Percentiles rank a stretch among this genome's conserved stretches.
Conservation (phyloP, 2,888 invertebrate species). For the Pyrochroa serraticornis region DNA sequence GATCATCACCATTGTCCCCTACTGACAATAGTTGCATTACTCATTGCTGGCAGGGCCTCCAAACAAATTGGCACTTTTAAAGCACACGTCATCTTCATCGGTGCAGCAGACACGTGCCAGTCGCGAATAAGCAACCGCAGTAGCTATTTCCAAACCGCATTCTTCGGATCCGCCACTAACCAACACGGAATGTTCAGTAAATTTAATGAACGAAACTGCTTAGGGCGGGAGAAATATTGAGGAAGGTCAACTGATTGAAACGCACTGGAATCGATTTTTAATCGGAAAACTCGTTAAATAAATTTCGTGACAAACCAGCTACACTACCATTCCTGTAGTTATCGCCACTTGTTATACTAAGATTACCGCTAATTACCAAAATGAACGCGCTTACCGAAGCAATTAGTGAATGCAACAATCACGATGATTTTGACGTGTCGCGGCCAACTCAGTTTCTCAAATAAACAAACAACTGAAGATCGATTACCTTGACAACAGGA, state of each 20-base stretch:
- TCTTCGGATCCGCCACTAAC: conserved; percentile 41
- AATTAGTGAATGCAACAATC: background rate
- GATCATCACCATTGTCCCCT: background rate
- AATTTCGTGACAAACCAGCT: too few species aligned
- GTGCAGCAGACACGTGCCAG: conserved; percentile 15
- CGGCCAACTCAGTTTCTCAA: too few species aligned
- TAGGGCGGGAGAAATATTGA: background rate
- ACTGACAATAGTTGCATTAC: too few species aligned
- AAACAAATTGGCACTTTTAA: background rate
- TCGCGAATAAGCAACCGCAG: conserved; percentile 3
- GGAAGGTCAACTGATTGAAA: background rate
- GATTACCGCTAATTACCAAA: too few species aligned
- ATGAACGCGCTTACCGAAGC: too few species aligned
- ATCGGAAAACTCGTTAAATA: too few species aligned
- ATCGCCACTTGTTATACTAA: too few species aligned
- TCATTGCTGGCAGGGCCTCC: background rate
- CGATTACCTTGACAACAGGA: background rate
- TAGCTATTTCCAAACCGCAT: background rate
- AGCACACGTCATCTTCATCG: background rate
- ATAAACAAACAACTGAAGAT: too few species aligned
- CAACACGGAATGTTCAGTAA: background rate
- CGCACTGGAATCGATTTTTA: too few species aligned
- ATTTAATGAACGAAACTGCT: background rate
- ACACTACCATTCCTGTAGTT: too few species aligned
- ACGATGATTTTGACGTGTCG: background rate